Evolutionary conservation across 2,888 invertebrate genomes (phyloP).

Genomic region (Resseliella maxima): DNA sequence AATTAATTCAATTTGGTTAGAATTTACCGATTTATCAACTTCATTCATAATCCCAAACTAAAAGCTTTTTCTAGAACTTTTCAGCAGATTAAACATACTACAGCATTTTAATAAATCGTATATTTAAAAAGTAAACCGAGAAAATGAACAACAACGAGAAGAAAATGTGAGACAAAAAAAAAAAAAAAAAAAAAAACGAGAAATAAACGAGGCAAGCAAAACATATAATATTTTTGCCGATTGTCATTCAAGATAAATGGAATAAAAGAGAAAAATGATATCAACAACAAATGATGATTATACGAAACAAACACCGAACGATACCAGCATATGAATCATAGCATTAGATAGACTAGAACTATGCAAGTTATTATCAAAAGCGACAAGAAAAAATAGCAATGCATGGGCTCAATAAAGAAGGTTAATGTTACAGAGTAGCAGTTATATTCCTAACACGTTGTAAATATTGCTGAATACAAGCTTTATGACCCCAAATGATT

Average conservation of each 20-base stretch:
- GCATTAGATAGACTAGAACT: background rate
- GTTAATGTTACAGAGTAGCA: conserved; percentile 21
- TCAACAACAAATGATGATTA: conserved; percentile 32
- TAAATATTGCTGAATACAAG: conserved; percentile 51
- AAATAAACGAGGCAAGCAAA: background rate
- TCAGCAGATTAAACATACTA: background rate
- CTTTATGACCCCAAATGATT: conserved; percentile 36
- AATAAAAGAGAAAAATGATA: conserved; percentile 26
- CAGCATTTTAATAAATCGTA: background rate
- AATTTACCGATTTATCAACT: conserved; percentile 27
- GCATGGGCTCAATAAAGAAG: background rate
- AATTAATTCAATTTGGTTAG: background rate
- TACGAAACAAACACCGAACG: conserved; percentile 10
- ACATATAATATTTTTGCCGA: background rate
- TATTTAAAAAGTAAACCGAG: background rate
- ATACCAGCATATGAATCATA: conserved; percentile 42
- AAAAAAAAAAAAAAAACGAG: background rate
- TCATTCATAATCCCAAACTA: background rate
- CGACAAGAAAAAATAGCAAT: background rate
- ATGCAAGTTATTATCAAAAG: background rate
- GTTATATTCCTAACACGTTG: conserved; percentile 51
- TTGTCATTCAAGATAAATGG: conserved; percentile 39
- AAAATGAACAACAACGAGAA: background rate
- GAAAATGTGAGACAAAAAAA: background rate
- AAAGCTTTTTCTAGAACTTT: background rate